Conservation (phyloP, 2,888 invertebrate genomes). For the Drosophila dives region DNA sequence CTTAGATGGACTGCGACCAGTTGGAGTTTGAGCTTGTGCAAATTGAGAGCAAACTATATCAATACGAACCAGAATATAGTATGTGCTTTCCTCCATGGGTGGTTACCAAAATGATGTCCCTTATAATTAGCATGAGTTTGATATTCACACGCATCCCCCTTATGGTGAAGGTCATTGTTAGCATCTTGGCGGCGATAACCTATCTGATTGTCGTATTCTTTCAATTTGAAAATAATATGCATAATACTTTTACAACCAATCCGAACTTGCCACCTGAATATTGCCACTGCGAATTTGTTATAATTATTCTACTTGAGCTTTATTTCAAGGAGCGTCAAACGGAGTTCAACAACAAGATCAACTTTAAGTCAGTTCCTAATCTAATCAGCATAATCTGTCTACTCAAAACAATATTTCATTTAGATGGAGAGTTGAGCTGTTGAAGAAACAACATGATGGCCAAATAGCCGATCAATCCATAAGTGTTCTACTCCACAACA, state of each 20-base stretch:
- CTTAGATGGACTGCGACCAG: slow-evolving; percentile 34
- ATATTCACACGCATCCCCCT: slow-evolving; percentile 94
- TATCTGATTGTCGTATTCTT: slow-evolving; percentile 89
- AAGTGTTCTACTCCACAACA: slow-evolving; percentile 94
- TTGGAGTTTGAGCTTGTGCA: background rate
- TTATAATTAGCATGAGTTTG: slow-evolving; percentile 89
- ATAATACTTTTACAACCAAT: slow-evolving; percentile 90
- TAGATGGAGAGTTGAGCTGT: slow-evolving; percentile 89
- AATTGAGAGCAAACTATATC: slow-evolving; percentile 55
- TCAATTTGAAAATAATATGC: slow-evolving; percentile 86
- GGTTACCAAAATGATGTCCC: slow-evolving; percentile 86
- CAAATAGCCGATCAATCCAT: slow-evolving; percentile 93
- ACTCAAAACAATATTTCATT: background rate
- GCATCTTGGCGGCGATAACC: slow-evolving; percentile 87
- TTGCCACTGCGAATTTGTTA: slow-evolving; percentile 90
- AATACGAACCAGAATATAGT: slow-evolving; percentile 32
- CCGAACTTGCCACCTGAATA: slow-evolving; percentile 88
- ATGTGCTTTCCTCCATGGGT: slow-evolving; percentile 83
- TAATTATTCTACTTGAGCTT: slow-evolving; percentile 90
- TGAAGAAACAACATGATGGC: slow-evolving; percentile 93
- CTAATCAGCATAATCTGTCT: background rate
- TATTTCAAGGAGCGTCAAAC: slow-evolving; percentile 95
- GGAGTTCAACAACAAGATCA: slow-evolving; percentile 95
- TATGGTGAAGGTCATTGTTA: slow-evolving; percentile 88
- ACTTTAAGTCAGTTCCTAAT: slow-evolving; percentile 87